phyloP scores from a whole-genome alignment of 2,797 vertebrate species.

The Anguilla marmorata region DNA sequence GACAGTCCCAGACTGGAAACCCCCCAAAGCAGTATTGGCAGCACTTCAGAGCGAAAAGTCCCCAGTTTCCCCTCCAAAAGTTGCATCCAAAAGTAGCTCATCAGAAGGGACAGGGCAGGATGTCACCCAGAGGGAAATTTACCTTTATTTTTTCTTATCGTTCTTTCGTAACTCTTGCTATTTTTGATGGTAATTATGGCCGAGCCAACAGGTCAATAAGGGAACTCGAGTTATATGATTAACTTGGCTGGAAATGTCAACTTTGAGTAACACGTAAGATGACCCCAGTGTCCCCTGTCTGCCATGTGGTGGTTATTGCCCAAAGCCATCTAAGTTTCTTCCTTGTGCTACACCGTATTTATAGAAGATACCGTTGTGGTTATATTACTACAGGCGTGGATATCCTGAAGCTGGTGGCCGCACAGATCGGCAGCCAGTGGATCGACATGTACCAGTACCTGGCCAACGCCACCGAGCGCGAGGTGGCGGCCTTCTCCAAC shows the following conservation, averaged over 20 bases:
- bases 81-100: background rate
- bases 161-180: background rate
- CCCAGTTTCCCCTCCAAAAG: background rate
- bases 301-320: background rate
- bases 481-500: slow-evolving; percentile 89
- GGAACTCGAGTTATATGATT: background rate
- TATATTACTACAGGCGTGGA: slow-evolving; percentile 80
- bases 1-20: background rate
- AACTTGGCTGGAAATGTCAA: background rate
- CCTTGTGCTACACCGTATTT: background rate
- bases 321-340: background rate
- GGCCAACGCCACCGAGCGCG: slow-evolving; percentile 87
- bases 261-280: background rate
- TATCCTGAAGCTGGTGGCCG: slow-evolving; percentile 91
- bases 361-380: background rate
- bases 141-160: background rate
- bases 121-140: background rate
- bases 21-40: background rate
- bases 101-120: background rate
- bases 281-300: background rate
- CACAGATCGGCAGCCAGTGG: slow-evolving; percentile 93
- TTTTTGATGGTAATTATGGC: background rate
- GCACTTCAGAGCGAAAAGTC: background rate
- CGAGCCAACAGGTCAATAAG: background rate
- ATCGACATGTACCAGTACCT: slow-evolving; percentile 91